Evolutionary conservation across 2,113 vertebrate genomes (phyloP), one percentile per base, ranked within the genome.

Genomic region (Psittacula cyanocephala): DNA sequence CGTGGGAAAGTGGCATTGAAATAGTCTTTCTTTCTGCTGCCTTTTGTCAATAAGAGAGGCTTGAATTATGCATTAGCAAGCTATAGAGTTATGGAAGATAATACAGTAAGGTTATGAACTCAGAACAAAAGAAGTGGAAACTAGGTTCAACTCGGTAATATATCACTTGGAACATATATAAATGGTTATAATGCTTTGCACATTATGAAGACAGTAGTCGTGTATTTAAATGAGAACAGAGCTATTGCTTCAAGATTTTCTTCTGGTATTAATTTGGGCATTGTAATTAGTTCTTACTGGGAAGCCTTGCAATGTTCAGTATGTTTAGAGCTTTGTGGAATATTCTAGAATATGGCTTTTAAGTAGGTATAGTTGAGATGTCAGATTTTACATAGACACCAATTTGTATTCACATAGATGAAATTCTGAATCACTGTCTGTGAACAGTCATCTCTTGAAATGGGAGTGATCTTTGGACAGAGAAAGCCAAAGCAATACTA

Each of bases 21-120:
- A 94, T 43, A 91, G 60, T 88, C 89, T 92, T 79, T 93, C 81
- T 92, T 94, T 93, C 93, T 78, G 64, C 88, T 0, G 72, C 72
- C 86, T 96, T 96, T 96, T 93, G 91, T 95, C 95, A 96, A 95
- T 95, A 97, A 96, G 94, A 94, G 89, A 91, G 86, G 69, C 90
- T 97, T 97, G 96, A 97, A 97, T 97, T 97, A 96, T 97, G 92
- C 96, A 97, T 95, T 95, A 93, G 93, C 70, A 81, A 93, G 86
- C 96, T 93, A 94, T 92, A 89, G 86, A 96, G 88, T 94, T 95
- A 95, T 96, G 93, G 91, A 96, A 97, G 95, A 96, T 96, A 96
- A 96, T 96, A 94, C 90, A 95, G 93, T 28, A 80, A 91, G 95
- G 95, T 96, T 96, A 95, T 93, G 94, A 97, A 96, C 95, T 91